A percentile compares a stretch with the other conserved stretches of the same genome.
Evolutionary conservation across 92 coral and sea anemone genomes (phyloP).

Genomic region (Parazoanthus atlanticus): DNA sequence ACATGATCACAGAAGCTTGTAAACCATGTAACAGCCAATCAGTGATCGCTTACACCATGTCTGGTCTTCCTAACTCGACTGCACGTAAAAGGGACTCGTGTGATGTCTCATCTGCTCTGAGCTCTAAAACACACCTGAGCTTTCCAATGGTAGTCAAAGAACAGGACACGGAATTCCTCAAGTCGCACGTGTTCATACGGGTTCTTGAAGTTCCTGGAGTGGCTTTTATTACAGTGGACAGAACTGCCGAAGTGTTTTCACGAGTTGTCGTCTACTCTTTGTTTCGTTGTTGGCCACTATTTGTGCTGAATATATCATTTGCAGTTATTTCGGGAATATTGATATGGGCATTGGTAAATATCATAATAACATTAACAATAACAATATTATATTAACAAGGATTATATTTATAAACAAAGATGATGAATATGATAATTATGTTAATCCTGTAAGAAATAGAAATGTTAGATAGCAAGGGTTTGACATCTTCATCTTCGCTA

Average conservation of each 20-base stretch:
- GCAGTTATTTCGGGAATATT: neutral
- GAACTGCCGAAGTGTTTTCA: neutral
- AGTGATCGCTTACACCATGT: neutral
- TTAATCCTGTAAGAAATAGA: too few relatives aligned
- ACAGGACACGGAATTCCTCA: neutral
- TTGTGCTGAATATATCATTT: neutral
- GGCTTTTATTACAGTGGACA: neutral
- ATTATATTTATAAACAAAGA: too few relatives aligned
- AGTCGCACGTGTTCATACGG: neutral
- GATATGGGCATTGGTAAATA: neutral
- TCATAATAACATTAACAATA: too few relatives aligned
- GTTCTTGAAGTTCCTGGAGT: neutral
- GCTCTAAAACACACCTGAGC: neutral
- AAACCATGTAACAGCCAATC: neutral
- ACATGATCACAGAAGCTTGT: neutral
- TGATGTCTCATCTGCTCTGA: neutral
- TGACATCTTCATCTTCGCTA: too few relatives aligned
- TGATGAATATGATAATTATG: too few relatives aligned
- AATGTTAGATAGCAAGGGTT: too few relatives aligned
- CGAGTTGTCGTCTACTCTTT: neutral
- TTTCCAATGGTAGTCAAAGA: neutral
- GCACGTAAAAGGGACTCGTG: neutral
- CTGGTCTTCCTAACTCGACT: conserved; percentile 5
- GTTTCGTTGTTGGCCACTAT: neutral
- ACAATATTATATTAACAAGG: too few relatives aligned